Evolutionary conservation across 2,113 vertebrate species (phyloP), one percentile per base, ranked within the genome.

Genomic region (Callospermophilus lateralis): DNA sequence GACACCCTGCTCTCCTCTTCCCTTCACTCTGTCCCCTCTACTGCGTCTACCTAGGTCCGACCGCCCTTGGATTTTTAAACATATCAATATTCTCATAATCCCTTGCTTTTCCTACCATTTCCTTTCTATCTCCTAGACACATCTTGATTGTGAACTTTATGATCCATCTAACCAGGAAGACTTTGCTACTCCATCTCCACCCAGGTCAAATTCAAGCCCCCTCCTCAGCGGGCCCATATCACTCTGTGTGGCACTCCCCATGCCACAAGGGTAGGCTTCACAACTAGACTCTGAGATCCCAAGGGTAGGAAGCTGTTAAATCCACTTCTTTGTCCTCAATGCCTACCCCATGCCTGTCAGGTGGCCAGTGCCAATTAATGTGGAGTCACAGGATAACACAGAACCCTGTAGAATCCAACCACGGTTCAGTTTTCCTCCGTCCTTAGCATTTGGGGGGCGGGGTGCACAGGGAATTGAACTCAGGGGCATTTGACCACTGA

Each of bases 151-250:
- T 26, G 17, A 76, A 17, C 68, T 70, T 28, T 67, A 78, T 81
- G 51, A n/a, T 10, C 16, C 45, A 28, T 8, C 39, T 30, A 22
- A 72, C 70, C 48, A 48, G 24, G 53, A 32, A 39, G 5, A 12
- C 20, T 26, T 34, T n/a, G 42, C 37, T 8, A 13, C 2, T 7
- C 26, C 53, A 58, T 55, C 30, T 55, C 84, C 10, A 10, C 45
- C 20, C 17, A 67, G 30, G 34, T 53, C 3, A 42, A 77, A 37
- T 5, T 15, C 53, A 67, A 67, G 63, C 15, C 68, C 87, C 26
- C n/a, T 70, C 16, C 5, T 61, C 3, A 0, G 3, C 5, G 13
- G 26, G 2, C 37, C 45, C 9, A 1, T 5, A 2, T 53, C 20
- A 16, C 22, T 34, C 45, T 81, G 55, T 39, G 24, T 65, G 78